Percentiles rank a stretch among this genome's conserved stretches.
These are phyloP conservation scores for Rhyacophila evoluta DNA, from an alignment of 2,888 invertebrate species.

Conservation along the genomic window DNA sequence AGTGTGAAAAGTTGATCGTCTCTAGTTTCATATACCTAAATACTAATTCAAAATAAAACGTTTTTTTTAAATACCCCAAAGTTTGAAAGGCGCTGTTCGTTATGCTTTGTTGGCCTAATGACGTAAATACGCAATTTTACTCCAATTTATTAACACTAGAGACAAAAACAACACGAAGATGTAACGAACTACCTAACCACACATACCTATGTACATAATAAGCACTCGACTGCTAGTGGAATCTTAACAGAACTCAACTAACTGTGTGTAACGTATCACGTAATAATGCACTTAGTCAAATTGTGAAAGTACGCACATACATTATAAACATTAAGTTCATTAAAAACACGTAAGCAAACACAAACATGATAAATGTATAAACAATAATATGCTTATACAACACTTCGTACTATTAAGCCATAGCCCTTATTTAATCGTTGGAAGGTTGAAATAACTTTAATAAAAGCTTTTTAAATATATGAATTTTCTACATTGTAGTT, in stretches of 20 bases:
- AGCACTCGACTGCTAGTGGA: background rate
- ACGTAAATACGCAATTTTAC: background rate
- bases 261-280: background rate
- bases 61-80: too few relatives aligned
- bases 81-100: background rate
- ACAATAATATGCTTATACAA: background rate
- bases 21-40: too few relatives aligned
- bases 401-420: background rate
- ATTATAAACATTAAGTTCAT: too few relatives aligned
- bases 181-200: background rate
- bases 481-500: too few relatives aligned
- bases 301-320: background rate
- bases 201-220: background rate
- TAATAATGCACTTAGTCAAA: background rate
- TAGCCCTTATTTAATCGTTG: too few relatives aligned
- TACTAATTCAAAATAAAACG: too few relatives aligned
- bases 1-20: too few relatives aligned
- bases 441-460: too few relatives aligned
- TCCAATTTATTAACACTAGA: background rate
- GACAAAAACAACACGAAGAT: background rate
- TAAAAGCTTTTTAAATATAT: too few relatives aligned
- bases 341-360: background rate
- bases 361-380: background rate
- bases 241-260: background rate
- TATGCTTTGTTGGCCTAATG: background rate